Conservation (phyloP, 2,797 vertebrate species). For the Hybognathus amarus region DNA sequence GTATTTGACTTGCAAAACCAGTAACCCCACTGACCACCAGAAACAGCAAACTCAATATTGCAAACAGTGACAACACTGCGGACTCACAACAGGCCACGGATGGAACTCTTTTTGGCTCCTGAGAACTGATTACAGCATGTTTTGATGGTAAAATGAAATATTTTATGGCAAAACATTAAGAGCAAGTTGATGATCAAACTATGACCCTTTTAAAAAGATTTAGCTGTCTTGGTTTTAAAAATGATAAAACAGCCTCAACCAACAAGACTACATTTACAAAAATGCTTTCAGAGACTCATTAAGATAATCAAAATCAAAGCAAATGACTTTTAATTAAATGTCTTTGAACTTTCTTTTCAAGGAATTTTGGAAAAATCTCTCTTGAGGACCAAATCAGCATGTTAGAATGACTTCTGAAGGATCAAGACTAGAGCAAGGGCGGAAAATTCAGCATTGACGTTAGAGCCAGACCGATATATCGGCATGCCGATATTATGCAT, state of each 20-base stretch:
- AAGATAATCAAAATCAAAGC: not conserved
- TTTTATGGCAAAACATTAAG: not conserved
- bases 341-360: not conserved
- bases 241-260: not conserved
- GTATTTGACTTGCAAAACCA: constrained; percentile 61
- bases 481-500: too few relatives aligned
- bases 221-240: not conserved
- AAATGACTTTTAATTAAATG: too few relatives aligned
- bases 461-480: too few relatives aligned
- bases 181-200: not conserved
- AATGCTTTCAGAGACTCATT: not conserved
- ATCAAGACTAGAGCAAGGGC: not conserved
- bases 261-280: not conserved
- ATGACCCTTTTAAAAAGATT: not conserved
- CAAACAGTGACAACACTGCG: constrained; percentile 27
- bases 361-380: not conserved
- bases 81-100: not conserved
- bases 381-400: not conserved
- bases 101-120: not conserved
- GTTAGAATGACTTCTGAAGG: not conserved
- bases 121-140: not conserved
- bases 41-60: constrained; percentile 33
- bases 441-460: not conserved
- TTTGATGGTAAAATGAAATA: not conserved
- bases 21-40: constrained; percentile 50